Conservation (phyloP, 2,888 invertebrate genomes). For the Dryococelus australis region DNA sequence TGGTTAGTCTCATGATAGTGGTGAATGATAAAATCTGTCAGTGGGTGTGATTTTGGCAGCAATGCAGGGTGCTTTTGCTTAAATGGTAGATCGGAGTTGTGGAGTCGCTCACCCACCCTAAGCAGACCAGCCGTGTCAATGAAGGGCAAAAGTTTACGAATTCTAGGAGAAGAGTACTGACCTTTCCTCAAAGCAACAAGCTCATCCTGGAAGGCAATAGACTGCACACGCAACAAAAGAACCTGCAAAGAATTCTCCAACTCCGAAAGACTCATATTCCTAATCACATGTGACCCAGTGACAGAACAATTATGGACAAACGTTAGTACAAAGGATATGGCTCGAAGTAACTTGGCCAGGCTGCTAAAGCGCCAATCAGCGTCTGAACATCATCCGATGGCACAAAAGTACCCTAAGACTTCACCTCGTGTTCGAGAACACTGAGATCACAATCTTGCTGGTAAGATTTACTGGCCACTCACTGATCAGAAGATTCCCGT, state of each 20-base stretch:
- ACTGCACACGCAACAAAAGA: background rate
- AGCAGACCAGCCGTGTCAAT: background rate
- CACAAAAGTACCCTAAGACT: too few species aligned
- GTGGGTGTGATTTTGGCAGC: background rate
- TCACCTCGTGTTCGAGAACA: too few species aligned
- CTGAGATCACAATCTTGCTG: too few species aligned
- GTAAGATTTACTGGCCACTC: too few species aligned
- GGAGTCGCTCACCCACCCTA: background rate
- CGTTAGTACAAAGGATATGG: background rate
- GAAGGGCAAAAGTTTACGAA: background rate
- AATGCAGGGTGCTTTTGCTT: background rate
- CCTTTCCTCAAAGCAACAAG: background rate
- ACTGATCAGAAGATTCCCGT: too few species aligned
- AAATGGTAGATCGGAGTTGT: background rate
- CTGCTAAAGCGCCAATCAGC: background rate
- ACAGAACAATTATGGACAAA: background rate
- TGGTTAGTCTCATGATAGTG: background rate
- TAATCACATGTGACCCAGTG: background rate
- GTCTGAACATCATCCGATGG: background rate
- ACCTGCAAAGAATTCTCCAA: background rate
- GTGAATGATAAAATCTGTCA: background rate
- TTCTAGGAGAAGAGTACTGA: background rate
- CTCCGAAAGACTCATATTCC: background rate
- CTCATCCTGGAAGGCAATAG: background rate
- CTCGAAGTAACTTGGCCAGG: background rate